Conservation (phyloP, 53 echinoderm and acorn worm genomes). For the Antedon mediterranea region DNA sequence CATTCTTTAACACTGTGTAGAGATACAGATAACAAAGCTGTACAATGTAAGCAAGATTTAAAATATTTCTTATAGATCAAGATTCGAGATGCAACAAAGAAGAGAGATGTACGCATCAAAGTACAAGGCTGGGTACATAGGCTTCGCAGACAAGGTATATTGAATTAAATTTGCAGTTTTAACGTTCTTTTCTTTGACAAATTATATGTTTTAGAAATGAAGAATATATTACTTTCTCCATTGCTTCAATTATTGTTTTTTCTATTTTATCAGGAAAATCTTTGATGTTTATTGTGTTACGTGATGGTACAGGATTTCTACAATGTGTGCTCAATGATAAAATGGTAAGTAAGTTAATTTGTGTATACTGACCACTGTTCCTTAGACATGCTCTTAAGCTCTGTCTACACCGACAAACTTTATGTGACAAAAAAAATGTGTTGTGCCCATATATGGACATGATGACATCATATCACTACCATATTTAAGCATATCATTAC, state of each 20-base stretch:
- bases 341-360: constrained; percentile 33
- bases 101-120: constrained; percentile 51
- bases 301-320: constrained; percentile 81
- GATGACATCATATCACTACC: too few relatives aligned
- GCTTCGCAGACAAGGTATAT: constrained; percentile 74
- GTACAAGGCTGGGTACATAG: constrained; percentile 83
- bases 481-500: too few relatives aligned
- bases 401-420: too few relatives aligned
- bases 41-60: too few relatives aligned
- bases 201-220: too few relatives aligned
- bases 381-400: background rate
- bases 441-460: too few relatives aligned
- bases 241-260: background rate
- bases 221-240: too few relatives aligned
- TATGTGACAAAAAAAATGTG: too few relatives aligned
- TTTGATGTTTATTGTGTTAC: constrained; percentile 84
- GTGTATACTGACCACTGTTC: background rate
- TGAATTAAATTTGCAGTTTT: background rate
- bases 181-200: too few relatives aligned
- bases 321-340: constrained; percentile 81
- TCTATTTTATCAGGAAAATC: constrained; percentile 45
- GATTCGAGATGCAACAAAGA: constrained; percentile 41
- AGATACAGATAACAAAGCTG: too few relatives aligned
- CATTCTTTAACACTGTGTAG: too few relatives aligned
- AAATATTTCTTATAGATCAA: constrained; percentile 52